A percentile compares a stretch with the other conserved stretches of the same genome.
These are phyloP conservation scores for Catharus ustulatus DNA, from an alignment of 2,797 vertebrate species.

Conservation along the genomic window DNA sequence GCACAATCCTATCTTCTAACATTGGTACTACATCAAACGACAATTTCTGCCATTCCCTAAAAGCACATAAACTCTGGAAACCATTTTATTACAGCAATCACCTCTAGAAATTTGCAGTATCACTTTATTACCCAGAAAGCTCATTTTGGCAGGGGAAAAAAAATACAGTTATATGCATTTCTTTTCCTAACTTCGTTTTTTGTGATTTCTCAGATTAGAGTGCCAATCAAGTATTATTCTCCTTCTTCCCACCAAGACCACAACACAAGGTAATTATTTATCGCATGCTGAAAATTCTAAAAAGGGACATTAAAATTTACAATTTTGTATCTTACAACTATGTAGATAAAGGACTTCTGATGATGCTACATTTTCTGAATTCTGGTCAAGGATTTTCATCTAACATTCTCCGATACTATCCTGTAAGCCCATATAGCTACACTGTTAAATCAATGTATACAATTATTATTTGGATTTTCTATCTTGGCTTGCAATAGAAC, in stretches of 20 bases:
- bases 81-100: neutral
- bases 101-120: neutral
- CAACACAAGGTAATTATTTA: neutral
- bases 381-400: slow-evolving; percentile 17
- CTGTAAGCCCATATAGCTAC: neutral
- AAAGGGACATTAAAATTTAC: neutral
- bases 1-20: neutral
- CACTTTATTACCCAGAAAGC: neutral
- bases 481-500: neutral
- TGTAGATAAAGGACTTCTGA: neutral
- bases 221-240: neutral
- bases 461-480: slow-evolving; percentile 40
- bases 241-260: neutral
- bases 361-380: slow-evolving; percentile 16
- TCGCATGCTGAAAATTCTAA: neutral
- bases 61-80: neutral
- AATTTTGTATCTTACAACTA: neutral
- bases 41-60: neutral
- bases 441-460: slow-evolving; percentile 48
- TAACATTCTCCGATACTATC: neutral
- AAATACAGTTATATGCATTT: accelerated
- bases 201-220: neutral
- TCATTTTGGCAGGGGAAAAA: neutral
- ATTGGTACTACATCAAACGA: neutral
- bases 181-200: neutral